Evolutionary conservation across 2,113 vertebrate genomes (phyloP), one percentile per base, ranked within the genome.

Genomic region (Phalacrocorax brasilianus): DNA sequence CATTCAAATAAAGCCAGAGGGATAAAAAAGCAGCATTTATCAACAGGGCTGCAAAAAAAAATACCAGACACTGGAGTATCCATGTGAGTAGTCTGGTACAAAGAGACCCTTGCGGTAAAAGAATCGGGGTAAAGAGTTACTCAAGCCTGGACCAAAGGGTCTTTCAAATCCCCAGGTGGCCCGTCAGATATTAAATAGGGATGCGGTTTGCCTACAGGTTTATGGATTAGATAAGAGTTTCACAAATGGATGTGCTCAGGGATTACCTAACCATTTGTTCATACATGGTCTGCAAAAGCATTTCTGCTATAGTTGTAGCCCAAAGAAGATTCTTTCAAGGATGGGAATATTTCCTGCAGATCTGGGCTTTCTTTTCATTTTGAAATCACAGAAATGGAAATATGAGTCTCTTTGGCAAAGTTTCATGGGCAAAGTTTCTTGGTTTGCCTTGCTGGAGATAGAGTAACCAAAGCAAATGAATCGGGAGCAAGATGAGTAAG

Each of bases 391-490:
- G 72, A 87, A 95, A 70, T 38, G 84, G 38, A 59, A 76, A 81
- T 0, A 0, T 52, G 66, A 72, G 66, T 76, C 93, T 72, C 59
- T 59, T 93, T 95, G 91, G 95, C 89, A 65, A 74, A 42, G 47
- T 30, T 71, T 85, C 71, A 66, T 59, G 35, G 63, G 95, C 89
- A 65, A 74, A 42, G 47, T 30, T 71, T 85, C 71, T 70, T 59
- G 35, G 63, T 73, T 85, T 95, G 56, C 79, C 67, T 67, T 91
- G 71, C 72, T 90, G 84, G 55, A 74, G 52, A 63, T 89, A 53
- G 63, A 93, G 71, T 71, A 95, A 97, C 81, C 91, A 89, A 94
- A 96, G 94, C 89, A 93, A 93, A 91, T 70, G 49, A 96, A 83
- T 75, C 56, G 40, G 85, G 76, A 93, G 70, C 77, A 86, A 85